A percentile compares a stretch with the other conserved stretches of the same genome.
These are phyloP conservation scores for Drosophila mayri DNA, from an alignment of 1,140 invertebrate species.

Conservation along the genomic window DNA sequence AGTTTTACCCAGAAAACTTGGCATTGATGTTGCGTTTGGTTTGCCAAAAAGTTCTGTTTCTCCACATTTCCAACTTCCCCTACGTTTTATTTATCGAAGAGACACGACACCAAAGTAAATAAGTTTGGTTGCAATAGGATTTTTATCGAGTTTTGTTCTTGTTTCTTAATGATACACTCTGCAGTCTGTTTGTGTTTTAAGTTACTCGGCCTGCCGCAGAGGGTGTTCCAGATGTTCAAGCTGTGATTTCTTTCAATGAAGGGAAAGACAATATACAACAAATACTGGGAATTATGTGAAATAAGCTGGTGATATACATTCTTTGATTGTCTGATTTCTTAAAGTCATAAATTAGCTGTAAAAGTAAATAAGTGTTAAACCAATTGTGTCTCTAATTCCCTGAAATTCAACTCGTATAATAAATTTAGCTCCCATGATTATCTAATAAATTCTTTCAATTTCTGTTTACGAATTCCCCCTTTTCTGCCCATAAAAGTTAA, in stretches of 20 bases:
- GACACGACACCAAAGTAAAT: constrained; percentile 45
- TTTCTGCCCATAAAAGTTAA: background rate
- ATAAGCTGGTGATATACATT: background rate
- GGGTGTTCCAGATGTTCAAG: constrained; percentile 24
- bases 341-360: background rate
- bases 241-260: constrained; percentile 11
- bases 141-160: constrained; percentile 31
- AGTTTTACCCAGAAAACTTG: constrained; percentile 52
- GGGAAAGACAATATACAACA: background rate
- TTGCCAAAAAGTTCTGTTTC: constrained; percentile 37
- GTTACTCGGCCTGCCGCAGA: constrained; percentile 11
- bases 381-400: background rate
- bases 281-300: constrained; percentile 7
- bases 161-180: constrained; percentile 39
- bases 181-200: constrained; percentile 13
- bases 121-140: constrained; percentile 35
- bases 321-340: background rate
- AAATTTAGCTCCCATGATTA: background rate
- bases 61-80: background rate
- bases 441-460: background rate
- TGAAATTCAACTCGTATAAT: background rate
- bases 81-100: constrained; percentile 36
- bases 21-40: constrained; percentile 34
- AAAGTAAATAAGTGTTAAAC: background rate
- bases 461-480: background rate